These are phyloP conservation scores for Tillus elongatus DNA, from an alignment of 2,888 invertebrate species.

Conservation along the genomic window DNA sequence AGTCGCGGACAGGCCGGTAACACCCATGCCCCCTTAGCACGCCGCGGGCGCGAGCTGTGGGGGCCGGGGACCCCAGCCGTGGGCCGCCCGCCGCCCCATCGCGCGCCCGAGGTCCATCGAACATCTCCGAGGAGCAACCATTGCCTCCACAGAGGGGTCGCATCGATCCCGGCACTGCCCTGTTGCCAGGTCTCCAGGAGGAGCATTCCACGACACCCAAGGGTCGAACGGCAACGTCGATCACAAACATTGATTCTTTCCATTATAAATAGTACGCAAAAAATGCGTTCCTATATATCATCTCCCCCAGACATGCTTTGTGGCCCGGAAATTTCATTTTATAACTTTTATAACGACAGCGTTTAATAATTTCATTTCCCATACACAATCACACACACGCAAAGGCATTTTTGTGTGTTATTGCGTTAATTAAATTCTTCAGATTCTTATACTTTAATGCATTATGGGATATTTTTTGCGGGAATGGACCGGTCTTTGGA, in stretches of 20 bases:
- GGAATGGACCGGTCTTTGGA: too few species aligned
- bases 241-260: constrained; percentile 43
- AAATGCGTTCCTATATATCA: constrained; percentile 45
- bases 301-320: constrained; percentile 41
- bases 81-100: constrained; percentile 17
- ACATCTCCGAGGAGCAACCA: constrained; percentile 34
- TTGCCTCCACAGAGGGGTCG: constrained; percentile 29
- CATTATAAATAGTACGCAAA: constrained; percentile 44
- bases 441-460: constrained; percentile 22
- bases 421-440: constrained; percentile 33
- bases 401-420: constrained; percentile 14
- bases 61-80: neutral
- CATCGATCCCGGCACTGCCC: constrained; percentile 32
- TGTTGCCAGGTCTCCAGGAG: constrained; percentile 30
- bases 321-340: constrained; percentile 44
- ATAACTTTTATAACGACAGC: constrained; percentile 41
- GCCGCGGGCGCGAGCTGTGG: neutral
- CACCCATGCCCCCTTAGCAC: neutral
- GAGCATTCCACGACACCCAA: constrained; percentile 31
- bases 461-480: too few species aligned
- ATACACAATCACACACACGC: constrained; percentile 30
- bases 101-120: constrained; percentile 31
- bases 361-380: constrained; percentile 39
- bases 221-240: constrained; percentile 20
- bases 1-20: neutral